phyloP scores from a whole-genome alignment of 2,797 vertebrate genomes.

The Lophius americanus region DNA sequence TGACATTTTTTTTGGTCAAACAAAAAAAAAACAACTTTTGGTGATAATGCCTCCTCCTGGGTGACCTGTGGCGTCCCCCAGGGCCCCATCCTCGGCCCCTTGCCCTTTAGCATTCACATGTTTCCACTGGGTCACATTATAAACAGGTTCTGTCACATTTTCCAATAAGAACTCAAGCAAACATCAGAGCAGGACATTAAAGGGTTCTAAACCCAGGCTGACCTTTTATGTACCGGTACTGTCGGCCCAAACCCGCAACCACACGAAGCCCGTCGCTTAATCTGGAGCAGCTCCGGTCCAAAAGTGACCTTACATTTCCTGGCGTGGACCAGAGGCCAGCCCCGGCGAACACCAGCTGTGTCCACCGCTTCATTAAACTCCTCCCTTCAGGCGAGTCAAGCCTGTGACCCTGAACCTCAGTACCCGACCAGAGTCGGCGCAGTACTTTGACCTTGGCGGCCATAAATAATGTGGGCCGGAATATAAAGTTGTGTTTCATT shows the following conservation, averaged over 20 bases:
- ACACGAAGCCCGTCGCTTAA: conserved; percentile 46
- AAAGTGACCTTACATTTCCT: conserved; percentile 76
- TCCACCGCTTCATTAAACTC: conserved; percentile 82
- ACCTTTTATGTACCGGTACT: conserved; percentile 13
- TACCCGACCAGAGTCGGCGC: conserved; percentile 50
- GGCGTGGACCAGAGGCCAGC: conserved; percentile 72
- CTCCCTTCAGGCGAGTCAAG: conserved; percentile 72
- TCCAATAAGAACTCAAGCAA: too few species aligned
- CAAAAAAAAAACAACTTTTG: too few species aligned
- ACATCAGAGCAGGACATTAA: too few species aligned
- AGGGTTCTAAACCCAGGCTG: conserved; percentile 47
- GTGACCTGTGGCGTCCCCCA: too few species aligned
- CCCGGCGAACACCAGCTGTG: conserved; percentile 82
- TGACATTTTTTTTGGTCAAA: too few species aligned
- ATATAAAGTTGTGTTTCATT: background rate
- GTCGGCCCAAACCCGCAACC: conserved; percentile 5
- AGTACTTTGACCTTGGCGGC: conserved; percentile 59
- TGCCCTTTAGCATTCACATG: too few species aligned
- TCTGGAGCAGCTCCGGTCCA: conserved; percentile 54
- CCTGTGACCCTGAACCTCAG: conserved; percentile 72
- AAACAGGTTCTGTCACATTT: too few species aligned
- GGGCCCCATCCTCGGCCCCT: too few species aligned
- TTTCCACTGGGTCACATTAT: too few species aligned
- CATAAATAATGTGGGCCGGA: conserved; percentile 42
- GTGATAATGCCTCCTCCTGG: too few species aligned